Evolutionary conservation across 2,888 invertebrate genomes (phyloP), one percentile per base, ranked within the genome.

Genomic region (Chymomyza fuscimana): DNA sequence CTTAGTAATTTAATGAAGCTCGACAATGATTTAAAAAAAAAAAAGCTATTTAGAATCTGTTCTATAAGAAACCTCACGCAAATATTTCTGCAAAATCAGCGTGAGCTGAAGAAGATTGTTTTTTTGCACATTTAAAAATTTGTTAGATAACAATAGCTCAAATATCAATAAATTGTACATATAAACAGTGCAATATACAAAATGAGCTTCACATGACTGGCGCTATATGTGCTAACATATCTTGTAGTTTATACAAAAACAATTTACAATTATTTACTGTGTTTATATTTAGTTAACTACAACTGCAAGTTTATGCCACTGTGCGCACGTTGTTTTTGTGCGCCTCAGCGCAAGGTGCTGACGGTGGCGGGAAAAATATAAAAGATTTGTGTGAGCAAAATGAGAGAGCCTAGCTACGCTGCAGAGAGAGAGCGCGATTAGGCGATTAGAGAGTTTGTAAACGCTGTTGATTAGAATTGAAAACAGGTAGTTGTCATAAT

Each of bases 331-430:
- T 87, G 86, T 83, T 79, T 70, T 75, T 80, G 81, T 65, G 68
- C 76, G 77, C 76, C 72, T 75, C 69, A 82, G 65, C 79, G 79
- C 73, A 87, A 87, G 81, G 87, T 86, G 87, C 80, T 77, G 75
- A 82, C 82, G 86, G 86, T 87, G 87, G 83, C 83, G 83, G 83
- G 83, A 83, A 83, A 87, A 85, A 73, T 82, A 72, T 80, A 67
- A 65, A 73, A 80, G 78, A 87, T 75, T 87, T 78, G 52, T 72
- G 67, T 65, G 22, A 54, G 51, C 9, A 16, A 15, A 51, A n/a
- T 6, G 4, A 51, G 54, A 54, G 22, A 54, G 54, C n/a, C 1
- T 1, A 19, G 54, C 51, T 15, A 51, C 15, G 54, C 54, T 16
- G 22, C 54, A 19, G 54, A 54, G 54, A 52, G 19, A 60, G 51